These are phyloP conservation scores for Limanda limanda DNA, from an alignment of 2,113 vertebrate species.

Conservation along the genomic window DNA sequence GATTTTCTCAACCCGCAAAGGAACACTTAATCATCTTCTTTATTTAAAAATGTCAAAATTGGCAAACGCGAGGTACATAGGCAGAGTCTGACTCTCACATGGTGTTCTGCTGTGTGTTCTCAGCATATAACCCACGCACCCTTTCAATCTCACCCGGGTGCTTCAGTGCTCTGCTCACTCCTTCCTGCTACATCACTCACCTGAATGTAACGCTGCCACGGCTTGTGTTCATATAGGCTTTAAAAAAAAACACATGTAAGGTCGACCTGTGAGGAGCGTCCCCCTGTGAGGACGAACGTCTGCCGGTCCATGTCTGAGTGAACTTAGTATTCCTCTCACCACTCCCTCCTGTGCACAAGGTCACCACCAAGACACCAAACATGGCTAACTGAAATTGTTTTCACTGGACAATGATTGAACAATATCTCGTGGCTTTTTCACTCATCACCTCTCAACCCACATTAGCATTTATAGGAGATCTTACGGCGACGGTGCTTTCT, in stretches of 20 bases:
- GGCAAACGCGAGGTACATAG: neutral
- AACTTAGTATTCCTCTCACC: neutral
- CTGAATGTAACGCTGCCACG: slow-evolving; percentile 15
- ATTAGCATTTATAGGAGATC: neutral
- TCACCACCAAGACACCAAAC: neutral
- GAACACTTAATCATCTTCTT: slow-evolving; percentile 8
- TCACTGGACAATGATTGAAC: neutral
- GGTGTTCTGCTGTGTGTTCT: slow-evolving; percentile 1
- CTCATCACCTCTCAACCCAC: neutral
- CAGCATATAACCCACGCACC: neutral
- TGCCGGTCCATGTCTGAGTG: neutral
- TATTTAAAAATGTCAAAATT: neutral
- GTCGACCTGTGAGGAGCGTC: neutral
- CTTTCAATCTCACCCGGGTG: slow-evolving; percentile 16
- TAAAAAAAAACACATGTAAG: slow-evolving; percentile 7
- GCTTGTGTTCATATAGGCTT: slow-evolving; percentile 18
- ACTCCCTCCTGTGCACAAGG: neutral
- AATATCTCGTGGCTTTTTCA: neutral
- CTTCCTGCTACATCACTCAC: slow-evolving; percentile 28
- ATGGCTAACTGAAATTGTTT: slow-evolving; percentile 9
- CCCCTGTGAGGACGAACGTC: neutral
- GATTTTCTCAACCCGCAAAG: neutral
- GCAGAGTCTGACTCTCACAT: neutral
- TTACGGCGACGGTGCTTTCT: neutral
- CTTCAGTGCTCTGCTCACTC: slow-evolving; percentile 41